Evolutionary conservation across 2,888 invertebrate genomes (phyloP).

Genomic region (Vannuccia rotundouncinata): DNA sequence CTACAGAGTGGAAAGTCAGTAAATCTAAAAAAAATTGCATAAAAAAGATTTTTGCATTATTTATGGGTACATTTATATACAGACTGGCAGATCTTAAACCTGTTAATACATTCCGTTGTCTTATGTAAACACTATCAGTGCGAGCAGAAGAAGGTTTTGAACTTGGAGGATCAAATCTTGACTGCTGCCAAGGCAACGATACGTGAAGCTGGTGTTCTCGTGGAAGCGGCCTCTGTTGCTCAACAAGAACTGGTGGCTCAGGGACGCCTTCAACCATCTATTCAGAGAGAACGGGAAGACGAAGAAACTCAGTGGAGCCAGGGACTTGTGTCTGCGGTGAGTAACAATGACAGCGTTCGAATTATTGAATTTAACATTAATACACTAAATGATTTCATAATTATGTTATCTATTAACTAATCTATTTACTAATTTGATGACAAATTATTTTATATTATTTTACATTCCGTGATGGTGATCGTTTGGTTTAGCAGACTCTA

Average conservation of each 20-base stretch:
- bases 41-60: too few species aligned
- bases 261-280: conserved; percentile 66
- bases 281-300: too few species aligned
- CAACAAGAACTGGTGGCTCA: conserved; percentile 84
- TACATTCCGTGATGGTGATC: too few species aligned
- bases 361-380: conserved; percentile 29
- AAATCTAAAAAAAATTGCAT: too few species aligned
- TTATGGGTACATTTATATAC: too few species aligned
- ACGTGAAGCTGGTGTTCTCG: not conserved
- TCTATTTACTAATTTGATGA: too few species aligned
- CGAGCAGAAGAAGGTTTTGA: conserved; percentile 66
- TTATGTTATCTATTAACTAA: too few species aligned
- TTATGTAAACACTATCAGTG: not conserved
- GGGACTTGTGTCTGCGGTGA: conserved; percentile 45
- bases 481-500: too few species aligned
- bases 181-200: not conserved
- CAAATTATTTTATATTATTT: too few species aligned
- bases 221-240: conserved; percentile 61
- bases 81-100: too few species aligned
- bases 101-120: not conserved
- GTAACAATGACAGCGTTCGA: too few species aligned
- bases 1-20: too few species aligned
- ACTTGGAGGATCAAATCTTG: conserved; percentile 81
- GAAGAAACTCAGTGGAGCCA: conserved; percentile 31
- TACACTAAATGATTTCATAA: conserved; percentile 36